phyloP scores from a whole-genome alignment of 2,113 vertebrate genomes.

The Eulemur rufifrons region DNA sequence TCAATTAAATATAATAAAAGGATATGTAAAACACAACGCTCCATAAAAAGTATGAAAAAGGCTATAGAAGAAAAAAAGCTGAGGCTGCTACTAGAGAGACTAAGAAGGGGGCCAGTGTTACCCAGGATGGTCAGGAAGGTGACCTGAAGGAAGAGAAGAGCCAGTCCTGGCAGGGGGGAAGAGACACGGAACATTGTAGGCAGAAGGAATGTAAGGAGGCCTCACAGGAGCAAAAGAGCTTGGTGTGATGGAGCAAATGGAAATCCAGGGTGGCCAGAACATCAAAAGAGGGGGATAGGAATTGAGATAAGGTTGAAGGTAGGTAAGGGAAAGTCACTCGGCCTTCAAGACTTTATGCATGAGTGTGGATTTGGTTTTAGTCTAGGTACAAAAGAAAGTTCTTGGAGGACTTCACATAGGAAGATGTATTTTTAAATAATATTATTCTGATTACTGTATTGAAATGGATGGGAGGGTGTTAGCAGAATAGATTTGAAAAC shows the following conservation, averaged over 20 bases:
- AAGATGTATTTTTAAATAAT: not conserved
- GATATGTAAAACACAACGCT: not conserved
- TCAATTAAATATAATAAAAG: not conserved
- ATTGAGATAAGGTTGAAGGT: fast-evolving
- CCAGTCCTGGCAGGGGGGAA: not conserved
- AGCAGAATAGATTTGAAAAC: not conserved
- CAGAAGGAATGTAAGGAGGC: not conserved
- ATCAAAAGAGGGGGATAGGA: not conserved
- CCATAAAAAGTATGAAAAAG: not conserved
- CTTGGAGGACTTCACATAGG: not conserved
- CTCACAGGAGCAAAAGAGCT: not conserved
- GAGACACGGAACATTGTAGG: not conserved
- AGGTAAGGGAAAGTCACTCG: not conserved
- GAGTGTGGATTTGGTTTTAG: not conserved
- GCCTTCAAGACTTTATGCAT: not conserved
- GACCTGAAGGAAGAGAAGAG: not conserved
- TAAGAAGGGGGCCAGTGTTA: fast-evolving
- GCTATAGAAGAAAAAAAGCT: not conserved
- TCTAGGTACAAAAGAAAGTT: not conserved
- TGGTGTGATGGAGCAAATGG: not conserved
- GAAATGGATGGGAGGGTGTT: not conserved
- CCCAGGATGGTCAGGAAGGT: not conserved
- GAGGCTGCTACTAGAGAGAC: not conserved
- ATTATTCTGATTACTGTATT: not conserved
- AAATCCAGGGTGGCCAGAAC: not conserved